Evolutionary conservation across 37 sponge, comb jelly and placozoan genomes (phyloP).

Genomic region (Mnemiopsis leidyi): DNA sequence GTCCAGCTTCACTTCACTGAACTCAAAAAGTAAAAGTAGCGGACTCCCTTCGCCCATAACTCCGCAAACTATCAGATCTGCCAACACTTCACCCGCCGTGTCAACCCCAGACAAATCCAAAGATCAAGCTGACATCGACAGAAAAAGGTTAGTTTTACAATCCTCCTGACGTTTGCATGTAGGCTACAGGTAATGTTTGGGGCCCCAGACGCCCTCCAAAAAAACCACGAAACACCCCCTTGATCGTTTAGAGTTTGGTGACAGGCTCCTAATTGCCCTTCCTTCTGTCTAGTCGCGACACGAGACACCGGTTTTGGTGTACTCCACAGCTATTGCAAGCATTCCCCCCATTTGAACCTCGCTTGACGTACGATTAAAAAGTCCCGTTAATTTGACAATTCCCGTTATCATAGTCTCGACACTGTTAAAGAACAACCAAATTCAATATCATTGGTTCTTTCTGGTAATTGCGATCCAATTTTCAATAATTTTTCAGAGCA

Average conservation of each 20-base stretch:
- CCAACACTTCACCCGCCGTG: neutral
- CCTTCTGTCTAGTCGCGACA: neutral
- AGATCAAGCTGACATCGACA: slow-evolving; percentile 20
- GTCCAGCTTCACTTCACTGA: neutral
- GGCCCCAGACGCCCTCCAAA: no score
- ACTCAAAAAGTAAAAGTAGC: neutral
- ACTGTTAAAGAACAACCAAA: no score
- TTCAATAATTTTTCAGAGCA: no score
- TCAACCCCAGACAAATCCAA: neutral
- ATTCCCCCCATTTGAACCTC: neutral
- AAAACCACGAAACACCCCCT: no score
- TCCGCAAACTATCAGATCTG: neutral
- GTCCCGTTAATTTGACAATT: neutral
- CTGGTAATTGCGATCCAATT: no score
- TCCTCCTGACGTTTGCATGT: no score
- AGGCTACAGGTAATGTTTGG: no score
- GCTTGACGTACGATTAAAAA: slow-evolving; percentile 12
- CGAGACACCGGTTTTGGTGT: neutral
- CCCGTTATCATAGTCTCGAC: neutral
- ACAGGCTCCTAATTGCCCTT: neutral
- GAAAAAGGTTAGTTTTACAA: slow-evolving; percentile 28
- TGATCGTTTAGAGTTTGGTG: no score
- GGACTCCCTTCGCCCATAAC: neutral
- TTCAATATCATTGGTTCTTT: no score
- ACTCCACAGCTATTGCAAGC: neutral